Evolutionary conservation across 2,888 invertebrate genomes (phyloP).

Genomic region (Gisinianus flammeolus): DNA sequence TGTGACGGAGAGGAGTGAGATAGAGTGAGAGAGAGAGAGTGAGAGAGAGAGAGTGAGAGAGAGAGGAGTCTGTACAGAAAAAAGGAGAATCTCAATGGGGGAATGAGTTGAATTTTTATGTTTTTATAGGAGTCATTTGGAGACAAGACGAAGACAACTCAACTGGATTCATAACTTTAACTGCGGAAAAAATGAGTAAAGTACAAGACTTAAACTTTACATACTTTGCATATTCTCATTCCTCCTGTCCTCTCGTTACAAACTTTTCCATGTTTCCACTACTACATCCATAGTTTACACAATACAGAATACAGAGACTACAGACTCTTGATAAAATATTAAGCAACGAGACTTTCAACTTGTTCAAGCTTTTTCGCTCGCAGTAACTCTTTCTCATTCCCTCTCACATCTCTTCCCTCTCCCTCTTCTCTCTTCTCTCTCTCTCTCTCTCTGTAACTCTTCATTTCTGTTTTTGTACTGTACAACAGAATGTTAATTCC

Average conservation of each 20-base stretch:
- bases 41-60: conserved; percentile 14
- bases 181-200: conserved; percentile 27
- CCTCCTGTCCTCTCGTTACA: conserved; percentile 6
- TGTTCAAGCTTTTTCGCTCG: neutral
- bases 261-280: neutral
- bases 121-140: conserved; percentile 39
- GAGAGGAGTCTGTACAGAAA: conserved; percentile 19
- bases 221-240: conserved; percentile 20
- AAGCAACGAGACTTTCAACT: conserved; percentile 13
- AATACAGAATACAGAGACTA: too few species aligned
- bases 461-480: neutral
- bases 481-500: neutral
- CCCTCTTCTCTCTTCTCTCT: neutral
- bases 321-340: conserved; percentile 15
- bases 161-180: conserved; percentile 38
- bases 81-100: conserved; percentile 35
- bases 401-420: neutral
- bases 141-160: conserved; percentile 35
- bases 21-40: neutral
- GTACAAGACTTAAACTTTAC: conserved; percentile 22
- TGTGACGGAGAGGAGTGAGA: neutral
- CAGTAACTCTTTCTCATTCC: neutral
- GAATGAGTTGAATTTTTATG: conserved; percentile 41
- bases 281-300: too few species aligned
- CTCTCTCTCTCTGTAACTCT: neutral